A percentile compares a stretch with the other conserved stretches of the same genome.
These are phyloP conservation scores for Amblyornis subalaris DNA, from an alignment of 2,113 vertebrate genomes.

Conservation along the genomic window DNA sequence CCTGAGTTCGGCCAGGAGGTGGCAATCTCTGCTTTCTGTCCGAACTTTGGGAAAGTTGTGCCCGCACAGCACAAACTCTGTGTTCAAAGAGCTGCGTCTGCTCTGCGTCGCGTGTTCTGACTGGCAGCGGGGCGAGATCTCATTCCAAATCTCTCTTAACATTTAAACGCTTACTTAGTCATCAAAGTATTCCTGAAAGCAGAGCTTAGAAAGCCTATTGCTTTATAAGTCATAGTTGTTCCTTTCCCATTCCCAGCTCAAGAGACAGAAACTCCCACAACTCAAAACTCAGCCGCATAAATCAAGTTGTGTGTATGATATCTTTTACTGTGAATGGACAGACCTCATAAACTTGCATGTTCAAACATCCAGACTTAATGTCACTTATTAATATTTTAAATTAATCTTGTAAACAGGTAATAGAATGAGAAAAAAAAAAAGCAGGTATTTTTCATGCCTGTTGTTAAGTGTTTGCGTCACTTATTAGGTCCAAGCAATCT, in stretches of 20 bases:
- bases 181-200: constrained; percentile 31
- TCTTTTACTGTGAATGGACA: background rate
- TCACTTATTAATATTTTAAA: constrained; percentile 10
- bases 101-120: background rate
- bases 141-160: background rate
- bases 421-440: background rate
- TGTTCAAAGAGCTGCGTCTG: background rate
- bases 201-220: background rate
- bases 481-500: background rate
- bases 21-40: constrained; percentile 53
- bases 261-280: background rate
- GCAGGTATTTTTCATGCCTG: background rate
- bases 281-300: background rate
- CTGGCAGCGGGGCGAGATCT: background rate
- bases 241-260: background rate
- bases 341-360: background rate
- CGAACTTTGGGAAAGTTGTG: background rate
- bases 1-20: constrained; percentile 36
- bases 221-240: background rate
- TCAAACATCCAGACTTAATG: background rate
- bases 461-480: background rate
- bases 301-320: background rate
- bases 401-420: constrained; percentile 9
- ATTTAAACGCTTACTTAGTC: constrained; percentile 7
- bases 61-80: background rate